Evolutionary conservation across 2,888 invertebrate species (phyloP).

Genomic region (Petrolisthes cinctipes): DNA sequence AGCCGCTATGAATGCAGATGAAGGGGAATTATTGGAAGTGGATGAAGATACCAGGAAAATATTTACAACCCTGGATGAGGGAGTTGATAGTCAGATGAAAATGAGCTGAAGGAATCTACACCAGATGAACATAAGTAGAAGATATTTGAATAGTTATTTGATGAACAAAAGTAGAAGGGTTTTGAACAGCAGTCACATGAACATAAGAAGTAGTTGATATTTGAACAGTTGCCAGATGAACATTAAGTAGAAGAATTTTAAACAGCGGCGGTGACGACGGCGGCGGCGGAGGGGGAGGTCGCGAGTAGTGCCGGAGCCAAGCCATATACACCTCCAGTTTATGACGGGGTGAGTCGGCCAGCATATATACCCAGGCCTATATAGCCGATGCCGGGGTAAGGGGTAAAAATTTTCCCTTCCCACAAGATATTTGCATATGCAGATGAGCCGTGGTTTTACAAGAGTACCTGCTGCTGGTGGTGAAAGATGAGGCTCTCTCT

Average conservation of each 20-base stretch:
- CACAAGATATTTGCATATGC: constrained; percentile 55
- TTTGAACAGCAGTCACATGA: no score
- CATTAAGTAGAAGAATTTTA: not conserved
- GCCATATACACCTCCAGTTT: constrained; percentile 16
- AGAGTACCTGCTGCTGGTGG: constrained; percentile 49
- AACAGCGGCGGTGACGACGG: not conserved
- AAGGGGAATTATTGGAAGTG: no score
- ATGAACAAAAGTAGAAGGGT: no score
- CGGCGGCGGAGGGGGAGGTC: not conserved
- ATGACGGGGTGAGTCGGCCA: constrained; percentile 2
- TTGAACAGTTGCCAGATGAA: no score
- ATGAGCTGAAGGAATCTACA: no score
- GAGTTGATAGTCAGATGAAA: no score
- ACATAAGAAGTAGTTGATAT: no score
- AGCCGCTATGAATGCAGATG: no score
- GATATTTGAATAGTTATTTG: no score
- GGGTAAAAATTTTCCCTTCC: constrained; percentile 34
- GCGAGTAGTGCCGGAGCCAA: not conserved
- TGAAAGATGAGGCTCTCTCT: constrained; percentile 13
- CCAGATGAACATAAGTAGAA: no score
- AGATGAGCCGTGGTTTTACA: constrained; percentile 57
- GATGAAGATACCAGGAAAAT: no score
- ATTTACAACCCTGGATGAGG: no score
- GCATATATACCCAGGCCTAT: constrained; percentile 37
- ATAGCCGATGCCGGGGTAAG: constrained; percentile 31